phyloP scores from a whole-genome alignment of 2,113 vertebrate species.

The Laticauda laticaudata region DNA sequence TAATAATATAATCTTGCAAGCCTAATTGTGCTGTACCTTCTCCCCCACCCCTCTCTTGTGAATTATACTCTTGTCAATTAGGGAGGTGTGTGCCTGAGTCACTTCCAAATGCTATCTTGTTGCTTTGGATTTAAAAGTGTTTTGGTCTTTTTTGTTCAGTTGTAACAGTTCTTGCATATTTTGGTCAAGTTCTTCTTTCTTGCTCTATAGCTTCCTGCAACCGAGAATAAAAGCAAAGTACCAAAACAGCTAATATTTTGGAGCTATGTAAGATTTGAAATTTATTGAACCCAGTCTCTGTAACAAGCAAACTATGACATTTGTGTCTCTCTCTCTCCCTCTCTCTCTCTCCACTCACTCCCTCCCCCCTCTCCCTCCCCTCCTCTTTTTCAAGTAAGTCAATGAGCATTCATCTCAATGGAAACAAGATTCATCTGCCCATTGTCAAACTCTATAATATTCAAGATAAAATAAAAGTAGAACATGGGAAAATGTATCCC shows the following conservation, averaged over 20 bases:
- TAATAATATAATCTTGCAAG: neutral
- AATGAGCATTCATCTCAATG: neutral
- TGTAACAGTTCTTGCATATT: neutral
- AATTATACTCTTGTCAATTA: neutral
- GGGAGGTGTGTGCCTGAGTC: neutral
- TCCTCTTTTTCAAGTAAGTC: neutral
- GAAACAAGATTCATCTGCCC: rapidly evolving
- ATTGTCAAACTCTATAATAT: neutral
- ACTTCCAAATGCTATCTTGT: neutral
- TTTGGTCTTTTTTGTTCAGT: neutral
- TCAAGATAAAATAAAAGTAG: neutral
- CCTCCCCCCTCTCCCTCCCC: rapidly evolving
- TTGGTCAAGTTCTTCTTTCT: neutral
- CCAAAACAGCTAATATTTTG: neutral
- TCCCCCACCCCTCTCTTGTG: too few species aligned
- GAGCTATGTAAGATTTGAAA: conserved; percentile 34
- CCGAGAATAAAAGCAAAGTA: neutral
- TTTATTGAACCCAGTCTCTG: conserved; percentile 37
- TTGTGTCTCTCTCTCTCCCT: neutral
- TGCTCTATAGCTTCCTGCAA: neutral
- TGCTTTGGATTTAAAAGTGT: neutral
- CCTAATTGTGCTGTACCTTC: neutral
- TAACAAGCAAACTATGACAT: conserved; percentile 45
- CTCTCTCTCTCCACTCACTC: too few species aligned
- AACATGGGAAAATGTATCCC: neutral